Conservation (phyloP, 2,113 vertebrate genomes). For the Zingel zingel region DNA sequence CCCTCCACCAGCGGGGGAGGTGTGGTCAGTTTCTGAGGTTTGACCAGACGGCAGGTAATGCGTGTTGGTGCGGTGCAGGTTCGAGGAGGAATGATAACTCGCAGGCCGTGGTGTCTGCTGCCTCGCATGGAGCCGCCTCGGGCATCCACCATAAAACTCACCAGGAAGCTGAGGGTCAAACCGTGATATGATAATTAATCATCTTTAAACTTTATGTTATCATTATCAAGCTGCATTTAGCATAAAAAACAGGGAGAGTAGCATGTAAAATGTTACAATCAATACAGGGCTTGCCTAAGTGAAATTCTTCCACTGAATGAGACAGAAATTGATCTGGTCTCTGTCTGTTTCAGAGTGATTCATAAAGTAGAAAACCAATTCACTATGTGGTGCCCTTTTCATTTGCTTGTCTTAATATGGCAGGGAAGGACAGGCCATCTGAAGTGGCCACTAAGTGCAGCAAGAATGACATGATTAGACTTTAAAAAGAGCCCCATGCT, state of each 20-base stretch:
- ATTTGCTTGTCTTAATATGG: conserved; percentile 6
- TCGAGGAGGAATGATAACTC: conserved; percentile 93
- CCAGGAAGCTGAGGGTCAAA: conserved; percentile 89
- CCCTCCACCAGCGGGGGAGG: conserved; percentile 93
- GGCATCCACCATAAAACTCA: conserved; percentile 99
- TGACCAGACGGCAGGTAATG: conserved; percentile 97
- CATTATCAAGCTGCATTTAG: conserved; percentile 4
- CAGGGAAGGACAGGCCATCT: conserved; percentile 16
- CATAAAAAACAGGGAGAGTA: not conserved
- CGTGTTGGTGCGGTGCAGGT: conserved; percentile 94
- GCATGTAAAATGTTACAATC: not conserved
- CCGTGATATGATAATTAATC: not conserved
- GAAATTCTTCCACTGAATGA: not conserved
- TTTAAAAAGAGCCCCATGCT: conserved; percentile 1
- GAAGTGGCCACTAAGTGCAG: conserved; percentile 17
- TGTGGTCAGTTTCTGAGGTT: conserved; percentile 93
- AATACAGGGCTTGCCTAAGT: not conserved
- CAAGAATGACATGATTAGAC: conserved; percentile 17
- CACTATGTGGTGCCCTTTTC: conserved; percentile 16
- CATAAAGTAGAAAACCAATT: not conserved
- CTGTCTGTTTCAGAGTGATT: conserved; percentile 4
- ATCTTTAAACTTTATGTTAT: not conserved
- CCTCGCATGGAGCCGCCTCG: conserved; percentile 96
- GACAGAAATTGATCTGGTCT: conserved; percentile 10
- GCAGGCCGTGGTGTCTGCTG: conserved; percentile 93